A percentile compares a stretch with the other conserved stretches of the same genome.
These are phyloP conservation scores for Rhea pennata DNA, from an alignment of 2,113 vertebrate genomes.

Conservation along the genomic window DNA sequence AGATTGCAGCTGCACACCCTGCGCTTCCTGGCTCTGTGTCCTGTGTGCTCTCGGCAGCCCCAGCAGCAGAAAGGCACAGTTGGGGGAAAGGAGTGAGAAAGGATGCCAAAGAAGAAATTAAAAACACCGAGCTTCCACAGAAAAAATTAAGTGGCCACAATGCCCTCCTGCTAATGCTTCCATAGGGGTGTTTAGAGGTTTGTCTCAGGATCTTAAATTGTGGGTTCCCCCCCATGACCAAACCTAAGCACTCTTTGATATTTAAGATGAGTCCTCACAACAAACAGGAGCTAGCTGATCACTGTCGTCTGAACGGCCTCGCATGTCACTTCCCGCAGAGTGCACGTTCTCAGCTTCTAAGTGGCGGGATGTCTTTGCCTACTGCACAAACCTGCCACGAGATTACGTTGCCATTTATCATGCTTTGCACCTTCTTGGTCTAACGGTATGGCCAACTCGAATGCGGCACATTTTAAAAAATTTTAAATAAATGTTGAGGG, in stretches of 20 bases:
- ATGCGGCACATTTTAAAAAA: neutral
- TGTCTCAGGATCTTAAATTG: neutral
- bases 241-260: neutral
- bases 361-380: neutral
- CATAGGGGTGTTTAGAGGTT: neutral
- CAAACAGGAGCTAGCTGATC: neutral
- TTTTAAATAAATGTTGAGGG: conserved; percentile 35
- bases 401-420: conserved; percentile 26
- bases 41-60: neutral
- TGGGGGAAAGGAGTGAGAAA: neutral
- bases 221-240: neutral
- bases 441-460: neutral
- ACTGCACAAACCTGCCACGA: neutral
- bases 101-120: neutral
- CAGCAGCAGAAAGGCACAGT: neutral
- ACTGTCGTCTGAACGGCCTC: neutral
- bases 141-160: neutral
- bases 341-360: neutral
- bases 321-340: neutral
- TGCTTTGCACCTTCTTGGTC: neutral
- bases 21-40: neutral
- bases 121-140: neutral
- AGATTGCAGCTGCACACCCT: neutral
- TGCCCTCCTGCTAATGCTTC: neutral
- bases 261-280: neutral